phyloP scores from a whole-genome alignment of 2,797 vertebrate species.

The Amphiprion clarkii region DNA sequence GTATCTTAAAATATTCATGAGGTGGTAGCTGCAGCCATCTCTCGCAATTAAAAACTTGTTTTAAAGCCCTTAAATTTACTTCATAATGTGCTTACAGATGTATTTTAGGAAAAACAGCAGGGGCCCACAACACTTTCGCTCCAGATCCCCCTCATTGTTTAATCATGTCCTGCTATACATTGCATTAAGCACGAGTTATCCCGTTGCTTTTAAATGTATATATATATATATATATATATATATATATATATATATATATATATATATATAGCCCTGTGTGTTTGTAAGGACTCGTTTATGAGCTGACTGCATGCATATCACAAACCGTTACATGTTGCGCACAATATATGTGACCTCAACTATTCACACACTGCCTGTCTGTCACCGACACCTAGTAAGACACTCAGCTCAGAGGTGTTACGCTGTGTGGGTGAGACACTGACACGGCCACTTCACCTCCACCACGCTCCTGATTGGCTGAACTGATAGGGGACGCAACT shows the following conservation, averaged over 20 bases:
- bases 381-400: slow-evolving; percentile 73
- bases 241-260: too few relatives aligned
- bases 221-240: too few relatives aligned
- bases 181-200: not conserved
- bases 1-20: not conserved
- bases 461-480: slow-evolving; percentile 68
- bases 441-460: slow-evolving; percentile 80
- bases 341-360: slow-evolving; percentile 14
- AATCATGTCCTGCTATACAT: not conserved
- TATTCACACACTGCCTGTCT: slow-evolving; percentile 56
- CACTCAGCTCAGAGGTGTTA: slow-evolving; percentile 77
- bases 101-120: too few relatives aligned
- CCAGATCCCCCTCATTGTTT: not conserved
- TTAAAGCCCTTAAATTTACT: not conserved
- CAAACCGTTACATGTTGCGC: not conserved
- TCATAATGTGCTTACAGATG: too few relatives aligned
- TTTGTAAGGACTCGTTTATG: not conserved
- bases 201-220: not conserved
- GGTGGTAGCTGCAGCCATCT: not conserved
- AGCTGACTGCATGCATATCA: not conserved
- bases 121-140: too few relatives aligned
- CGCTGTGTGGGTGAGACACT: slow-evolving; percentile 62
- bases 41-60: not conserved
- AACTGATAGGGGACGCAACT: slow-evolving; percentile 66
- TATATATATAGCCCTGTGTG: too few relatives aligned